Evolutionary conservation across 1,140 invertebrate genomes (phyloP).

Genomic region (Ostrea denselamellosa): DNA sequence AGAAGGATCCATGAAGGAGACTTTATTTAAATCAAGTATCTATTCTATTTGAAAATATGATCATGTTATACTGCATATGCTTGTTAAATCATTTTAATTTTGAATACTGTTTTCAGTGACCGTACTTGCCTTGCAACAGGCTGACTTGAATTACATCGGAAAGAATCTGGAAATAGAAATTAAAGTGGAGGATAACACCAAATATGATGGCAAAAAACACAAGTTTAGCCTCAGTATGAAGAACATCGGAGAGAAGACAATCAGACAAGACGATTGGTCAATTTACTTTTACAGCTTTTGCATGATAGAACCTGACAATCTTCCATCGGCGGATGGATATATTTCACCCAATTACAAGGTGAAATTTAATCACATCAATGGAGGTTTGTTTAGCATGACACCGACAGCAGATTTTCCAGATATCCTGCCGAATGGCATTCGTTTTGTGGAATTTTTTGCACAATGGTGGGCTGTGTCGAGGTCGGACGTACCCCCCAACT

Average conservation of each 20-base stretch:
- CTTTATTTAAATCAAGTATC: too few relatives aligned
- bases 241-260: slow-evolving; percentile 57
- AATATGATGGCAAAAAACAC: slow-evolving; percentile 50
- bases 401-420: slow-evolving; percentile 56
- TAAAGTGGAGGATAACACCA: slow-evolving; percentile 65
- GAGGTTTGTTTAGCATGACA: slow-evolving; percentile 60
- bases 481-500: slow-evolving; percentile 71
- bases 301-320: slow-evolving; percentile 56
- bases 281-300: slow-evolving; percentile 65
- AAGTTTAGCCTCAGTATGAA: slow-evolving; percentile 56
- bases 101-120: too few relatives aligned
- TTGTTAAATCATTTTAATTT: too few relatives aligned
- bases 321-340: slow-evolving; percentile 47
- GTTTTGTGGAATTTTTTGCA: slow-evolving; percentile 34
- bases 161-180: slow-evolving; percentile 55
- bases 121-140: neutral
- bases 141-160: slow-evolving; percentile 55
- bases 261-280: slow-evolving; percentile 61
- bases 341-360: slow-evolving; percentile 52
- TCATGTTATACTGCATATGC: too few relatives aligned
- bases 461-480: slow-evolving; percentile 67
- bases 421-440: neutral
- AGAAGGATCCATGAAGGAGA: too few relatives aligned
- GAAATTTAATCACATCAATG: slow-evolving; percentile 65
- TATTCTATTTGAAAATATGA: too few relatives aligned